Evolutionary conservation across 2,113 vertebrate species (phyloP).

Genomic region (Argyrosomus japonicus): DNA sequence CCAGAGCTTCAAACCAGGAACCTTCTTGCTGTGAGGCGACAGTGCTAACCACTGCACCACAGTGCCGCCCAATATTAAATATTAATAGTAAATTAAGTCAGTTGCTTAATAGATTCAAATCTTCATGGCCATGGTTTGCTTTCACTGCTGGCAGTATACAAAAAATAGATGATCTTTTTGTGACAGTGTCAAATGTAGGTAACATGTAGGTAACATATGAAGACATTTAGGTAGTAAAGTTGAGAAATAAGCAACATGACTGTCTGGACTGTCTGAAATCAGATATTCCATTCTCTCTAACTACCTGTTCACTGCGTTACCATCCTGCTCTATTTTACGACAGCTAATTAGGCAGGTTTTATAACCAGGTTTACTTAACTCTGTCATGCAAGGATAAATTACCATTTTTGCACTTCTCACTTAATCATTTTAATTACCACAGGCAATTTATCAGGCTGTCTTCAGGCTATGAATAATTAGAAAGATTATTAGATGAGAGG

Average conservation of each 20-base stretch:
- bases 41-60: no score
- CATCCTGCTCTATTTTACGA: constrained; percentile 61
- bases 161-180: background rate
- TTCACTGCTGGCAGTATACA: background rate
- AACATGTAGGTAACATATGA: background rate
- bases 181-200: background rate
- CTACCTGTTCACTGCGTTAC: constrained; percentile 62
- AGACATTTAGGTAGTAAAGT: constrained; percentile 7
- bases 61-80: no score
- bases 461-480: constrained; percentile 78
- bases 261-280: constrained; percentile 27
- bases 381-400: constrained; percentile 77
- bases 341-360: constrained; percentile 80
- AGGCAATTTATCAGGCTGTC: constrained; percentile 80
- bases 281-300: constrained; percentile 32
- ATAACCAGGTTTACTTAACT: constrained; percentile 80
- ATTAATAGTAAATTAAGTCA: no score
- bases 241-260: constrained; percentile 3
- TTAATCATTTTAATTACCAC: constrained; percentile 83
- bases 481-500: constrained; percentile 74
- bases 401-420: constrained; percentile 79
- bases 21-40: no score
- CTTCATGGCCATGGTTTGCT: background rate
- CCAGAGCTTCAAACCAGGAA: no score
- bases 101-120: background rate